A percentile compares a stretch with the other conserved stretches of the same genome.
Conservation (phyloP, 1,140 invertebrate genomes). For the Mya arenaria region DNA sequence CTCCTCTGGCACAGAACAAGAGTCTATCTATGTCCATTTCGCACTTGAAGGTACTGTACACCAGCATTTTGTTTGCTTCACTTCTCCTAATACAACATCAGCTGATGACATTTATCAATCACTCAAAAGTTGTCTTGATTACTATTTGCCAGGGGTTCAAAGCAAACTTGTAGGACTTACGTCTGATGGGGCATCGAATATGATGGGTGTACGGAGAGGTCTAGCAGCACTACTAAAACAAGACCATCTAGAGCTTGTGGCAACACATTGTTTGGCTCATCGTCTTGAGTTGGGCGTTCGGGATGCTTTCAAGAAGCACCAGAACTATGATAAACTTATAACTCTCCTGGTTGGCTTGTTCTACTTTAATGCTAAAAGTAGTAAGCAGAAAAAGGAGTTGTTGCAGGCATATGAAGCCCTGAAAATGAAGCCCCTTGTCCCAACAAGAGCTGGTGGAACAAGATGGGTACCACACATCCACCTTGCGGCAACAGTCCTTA, state of each 20-base stretch:
- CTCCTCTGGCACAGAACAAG: constrained; percentile 8
- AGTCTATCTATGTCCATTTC: constrained; percentile 21
- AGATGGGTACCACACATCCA: constrained; percentile 42
- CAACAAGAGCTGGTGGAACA: constrained; percentile 35
- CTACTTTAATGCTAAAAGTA: constrained; percentile 11
- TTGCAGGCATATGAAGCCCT: neutral
- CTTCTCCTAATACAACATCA: neutral
- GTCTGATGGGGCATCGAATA: constrained; percentile 39
- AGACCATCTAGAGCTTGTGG: neutral
- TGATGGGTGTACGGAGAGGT: constrained; percentile 27
- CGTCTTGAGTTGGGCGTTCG: constrained; percentile 4
- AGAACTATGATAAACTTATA: constrained; percentile 11
- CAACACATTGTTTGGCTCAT: constrained; percentile 18
- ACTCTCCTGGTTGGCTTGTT: constrained; percentile 9
- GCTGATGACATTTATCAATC: constrained; percentile 1
- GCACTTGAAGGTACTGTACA: neutral
- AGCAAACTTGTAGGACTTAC: constrained; percentile 13
- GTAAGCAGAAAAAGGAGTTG: constrained; percentile 1
- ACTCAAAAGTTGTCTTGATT: neutral
- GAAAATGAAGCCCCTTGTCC: neutral
- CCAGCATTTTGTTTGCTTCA: constrained; percentile 7
- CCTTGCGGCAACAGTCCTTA: neutral
- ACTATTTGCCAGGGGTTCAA: neutral
- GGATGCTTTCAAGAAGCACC: constrained; percentile 10
- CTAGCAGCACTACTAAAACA: neutral